A percentile compares a stretch with the other conserved stretches of the same genome.
These are phyloP conservation scores for Dunckerocampus dactyliophorus DNA, from an alignment of 2,113 vertebrate species.

Conservation along the genomic window DNA sequence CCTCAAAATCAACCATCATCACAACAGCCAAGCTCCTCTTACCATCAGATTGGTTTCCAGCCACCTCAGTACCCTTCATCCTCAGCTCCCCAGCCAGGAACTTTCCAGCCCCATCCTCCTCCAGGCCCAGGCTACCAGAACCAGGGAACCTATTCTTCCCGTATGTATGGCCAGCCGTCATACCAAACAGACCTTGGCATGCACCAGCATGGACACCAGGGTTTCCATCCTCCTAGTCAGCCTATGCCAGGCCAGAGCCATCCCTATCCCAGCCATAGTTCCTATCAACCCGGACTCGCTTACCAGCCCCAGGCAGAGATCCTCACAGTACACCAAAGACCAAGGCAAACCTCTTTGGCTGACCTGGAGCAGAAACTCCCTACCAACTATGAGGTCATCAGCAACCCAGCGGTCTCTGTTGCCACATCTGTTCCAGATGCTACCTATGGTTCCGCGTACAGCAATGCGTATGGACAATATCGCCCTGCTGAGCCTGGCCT, in stretches of 20 bases:
- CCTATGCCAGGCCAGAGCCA: constrained; percentile 78
- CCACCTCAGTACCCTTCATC: constrained; percentile 79
- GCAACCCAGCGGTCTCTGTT: constrained; percentile 77
- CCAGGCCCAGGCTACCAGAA: constrained; percentile 78
- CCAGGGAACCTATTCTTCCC: constrained; percentile 75
- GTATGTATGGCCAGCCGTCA: constrained; percentile 72
- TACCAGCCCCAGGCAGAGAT: constrained; percentile 80
- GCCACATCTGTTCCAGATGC: constrained; percentile 79
- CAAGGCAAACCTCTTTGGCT: constrained; percentile 87
- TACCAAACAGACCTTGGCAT: constrained; percentile 82
- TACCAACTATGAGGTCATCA: constrained; percentile 93
- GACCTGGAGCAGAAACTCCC: constrained; percentile 94
- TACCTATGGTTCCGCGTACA: constrained; percentile 72
- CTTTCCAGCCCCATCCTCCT: constrained; percentile 80
- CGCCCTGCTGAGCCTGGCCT: constrained; percentile 74
- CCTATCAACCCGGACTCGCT: constrained; percentile 71
- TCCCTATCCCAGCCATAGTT: constrained; percentile 73
- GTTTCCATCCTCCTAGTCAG: constrained; percentile 77
- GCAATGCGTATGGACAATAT: constrained; percentile 82
- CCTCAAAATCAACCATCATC: constrained; percentile 73
- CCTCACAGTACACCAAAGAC: constrained; percentile 82
- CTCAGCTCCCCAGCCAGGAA: constrained; percentile 81
- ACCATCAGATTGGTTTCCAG: constrained; percentile 84
- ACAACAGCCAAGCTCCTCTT: constrained; percentile 71
- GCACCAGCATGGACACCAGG: constrained; percentile 75